Evolutionary conservation across 2,113 vertebrate species (phyloP).

Genomic region (Bungarus multicinctus): DNA sequence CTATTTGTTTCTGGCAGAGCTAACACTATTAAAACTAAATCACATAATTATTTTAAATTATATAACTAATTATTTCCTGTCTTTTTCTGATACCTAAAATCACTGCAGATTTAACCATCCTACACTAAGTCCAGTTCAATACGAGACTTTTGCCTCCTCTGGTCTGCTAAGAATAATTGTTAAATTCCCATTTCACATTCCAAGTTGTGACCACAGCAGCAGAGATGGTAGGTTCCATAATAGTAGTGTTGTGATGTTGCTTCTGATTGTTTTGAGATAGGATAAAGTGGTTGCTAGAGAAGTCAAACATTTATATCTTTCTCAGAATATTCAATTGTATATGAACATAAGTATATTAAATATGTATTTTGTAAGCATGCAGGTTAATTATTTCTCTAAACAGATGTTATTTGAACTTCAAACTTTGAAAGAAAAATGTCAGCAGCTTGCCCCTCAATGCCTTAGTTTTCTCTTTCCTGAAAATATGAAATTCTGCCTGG

Average conservation of each 20-base stretch:
- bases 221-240: not conserved
- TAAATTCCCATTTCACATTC: not conserved
- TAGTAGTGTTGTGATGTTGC: not conserved
- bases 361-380: slow-evolving; percentile 8
- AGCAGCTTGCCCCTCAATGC: not conserved
- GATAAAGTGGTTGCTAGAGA: not conserved
- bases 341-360: slow-evolving; percentile 1
- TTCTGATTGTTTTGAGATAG: not conserved
- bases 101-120: not conserved
- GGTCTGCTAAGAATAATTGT: not conserved
- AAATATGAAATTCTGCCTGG: not conserved
- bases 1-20: not conserved
- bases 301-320: not conserved
- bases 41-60: not conserved
- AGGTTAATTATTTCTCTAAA: slow-evolving; percentile 27
- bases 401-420: slow-evolving; percentile 15
- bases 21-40: not conserved
- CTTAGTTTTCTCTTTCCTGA: slow-evolving; percentile 9
- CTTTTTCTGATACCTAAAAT: not conserved
- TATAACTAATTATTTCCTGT: not conserved
- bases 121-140: not conserved
- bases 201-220: not conserved
- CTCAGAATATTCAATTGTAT: slow-evolving; percentile 33
- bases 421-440: slow-evolving; percentile 7
- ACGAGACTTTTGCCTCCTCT: not conserved